Evolutionary conservation across 2,888 invertebrate species (phyloP).

Genomic region (Drosophila siamana): DNA sequence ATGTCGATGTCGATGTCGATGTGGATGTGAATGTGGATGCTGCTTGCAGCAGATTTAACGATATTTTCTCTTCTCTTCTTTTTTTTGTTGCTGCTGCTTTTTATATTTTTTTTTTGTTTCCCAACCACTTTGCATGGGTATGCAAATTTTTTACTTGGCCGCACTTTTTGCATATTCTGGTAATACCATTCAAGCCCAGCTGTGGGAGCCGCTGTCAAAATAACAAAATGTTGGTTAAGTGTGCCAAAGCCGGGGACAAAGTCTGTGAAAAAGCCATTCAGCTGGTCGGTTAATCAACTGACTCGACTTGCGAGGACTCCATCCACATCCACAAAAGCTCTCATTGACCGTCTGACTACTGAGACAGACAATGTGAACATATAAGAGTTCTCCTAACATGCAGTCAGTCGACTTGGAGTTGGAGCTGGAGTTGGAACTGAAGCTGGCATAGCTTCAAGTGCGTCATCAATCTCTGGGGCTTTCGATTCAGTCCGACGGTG

Average conservation of each 20-base stretch:
- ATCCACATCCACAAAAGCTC: conserved; percentile 24
- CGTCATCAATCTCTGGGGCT: conserved; percentile 74
- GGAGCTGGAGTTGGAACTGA: conserved; percentile 17
- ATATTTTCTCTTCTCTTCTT: conserved; percentile 26
- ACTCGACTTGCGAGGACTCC: conserved; percentile 33
- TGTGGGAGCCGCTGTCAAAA: conserved; percentile 63
- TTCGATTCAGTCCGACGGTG: conserved; percentile 65
- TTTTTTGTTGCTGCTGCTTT: too few relatives aligned
- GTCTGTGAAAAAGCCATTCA: conserved; percentile 60
- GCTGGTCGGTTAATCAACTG: conserved; percentile 55
- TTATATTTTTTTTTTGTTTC: conserved; percentile 16
- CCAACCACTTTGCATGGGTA: conserved; percentile 62
- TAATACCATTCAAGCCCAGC: conserved; percentile 37
- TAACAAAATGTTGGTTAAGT: conserved; percentile 76
- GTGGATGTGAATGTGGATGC: conserved; percentile 35
- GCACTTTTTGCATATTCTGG: conserved; percentile 58
- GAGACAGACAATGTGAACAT: conserved; percentile 22
- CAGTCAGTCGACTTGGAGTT: conserved; percentile 41
- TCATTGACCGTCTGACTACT: conserved; percentile 27
- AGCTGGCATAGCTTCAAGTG: conserved; percentile 66
- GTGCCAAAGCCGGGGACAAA: conserved; percentile 48
- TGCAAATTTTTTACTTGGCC: conserved; percentile 76
- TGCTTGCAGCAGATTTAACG: conserved; percentile 56
- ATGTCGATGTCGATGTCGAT: conserved; percentile 29
- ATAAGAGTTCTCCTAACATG: conserved; percentile 33